Evolutionary conservation across 2,113 vertebrate species (phyloP).

Genomic region (Hystrix cristata): DNA sequence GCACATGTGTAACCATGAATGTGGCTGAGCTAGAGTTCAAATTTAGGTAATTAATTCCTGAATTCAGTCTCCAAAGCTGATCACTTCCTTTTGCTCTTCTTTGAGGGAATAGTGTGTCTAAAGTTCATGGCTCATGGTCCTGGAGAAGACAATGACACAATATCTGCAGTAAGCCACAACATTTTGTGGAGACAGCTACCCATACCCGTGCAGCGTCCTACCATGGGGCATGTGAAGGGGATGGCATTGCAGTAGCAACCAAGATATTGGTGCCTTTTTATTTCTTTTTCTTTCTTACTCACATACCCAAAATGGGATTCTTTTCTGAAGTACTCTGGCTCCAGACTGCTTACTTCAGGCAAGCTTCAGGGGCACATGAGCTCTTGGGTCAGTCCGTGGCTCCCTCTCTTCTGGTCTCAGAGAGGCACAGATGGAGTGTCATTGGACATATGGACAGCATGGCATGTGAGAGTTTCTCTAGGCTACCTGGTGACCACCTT

Average conservation of each 20-base stretch:
- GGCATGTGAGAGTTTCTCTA: background rate
- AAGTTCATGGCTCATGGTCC: background rate
- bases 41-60: background rate
- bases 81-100: background rate
- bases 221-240: too few species aligned
- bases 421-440: background rate
- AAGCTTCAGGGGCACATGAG: fast-evolving
- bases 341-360: background rate
- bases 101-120: background rate
- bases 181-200: background rate
- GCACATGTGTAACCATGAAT: background rate
- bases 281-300: background rate
- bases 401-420: background rate
- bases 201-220: background rate
- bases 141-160: background rate
- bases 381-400: background rate
- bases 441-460: background rate
- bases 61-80: background rate
- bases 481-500: background rate
- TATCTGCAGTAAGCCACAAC: background rate
- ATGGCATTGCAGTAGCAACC: background rate
- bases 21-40: background rate
- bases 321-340: background rate
- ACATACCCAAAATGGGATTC: background rate
- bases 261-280: background rate